Evolutionary conservation across 2,113 vertebrate genomes (phyloP).

Genomic region (Opisthocomus hoazin): DNA sequence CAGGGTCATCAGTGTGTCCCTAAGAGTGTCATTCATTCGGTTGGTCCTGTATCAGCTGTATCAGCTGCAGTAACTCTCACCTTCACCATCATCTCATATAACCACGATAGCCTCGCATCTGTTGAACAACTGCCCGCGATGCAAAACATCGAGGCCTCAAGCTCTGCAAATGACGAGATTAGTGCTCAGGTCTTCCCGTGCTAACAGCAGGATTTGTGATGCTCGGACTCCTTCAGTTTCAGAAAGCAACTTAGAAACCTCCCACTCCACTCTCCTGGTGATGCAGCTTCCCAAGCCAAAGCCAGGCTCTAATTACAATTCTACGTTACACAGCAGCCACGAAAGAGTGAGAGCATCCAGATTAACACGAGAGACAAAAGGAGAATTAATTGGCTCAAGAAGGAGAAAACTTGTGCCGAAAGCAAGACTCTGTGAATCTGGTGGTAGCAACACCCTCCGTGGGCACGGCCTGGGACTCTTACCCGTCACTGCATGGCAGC

Average conservation of each 20-base stretch:
- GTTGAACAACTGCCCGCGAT: neutral
- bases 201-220: neutral
- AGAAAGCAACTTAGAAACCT: neutral
- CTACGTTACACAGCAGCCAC: fast-evolving
- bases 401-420: neutral
- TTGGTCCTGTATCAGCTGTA: neutral
- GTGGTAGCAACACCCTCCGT: fast-evolving
- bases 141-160: neutral
- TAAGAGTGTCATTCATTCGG: neutral
- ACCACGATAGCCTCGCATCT: fast-evolving
- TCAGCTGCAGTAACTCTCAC: neutral
- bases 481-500: neutral
- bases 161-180: fast-evolving
- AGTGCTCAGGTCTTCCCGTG: neutral
- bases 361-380: neutral
- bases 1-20: neutral
- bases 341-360: neutral
- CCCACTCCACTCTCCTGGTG: neutral
- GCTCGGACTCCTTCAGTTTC: neutral
- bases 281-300: neutral
- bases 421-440: neutral
- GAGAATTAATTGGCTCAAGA: neutral
- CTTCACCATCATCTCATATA: neutral
- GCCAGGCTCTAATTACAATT: neutral
- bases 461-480: neutral